Base-by-base conservation (phyloP, 2,113 vertebrate genomes). In the Isichthys henryi region DNA sequence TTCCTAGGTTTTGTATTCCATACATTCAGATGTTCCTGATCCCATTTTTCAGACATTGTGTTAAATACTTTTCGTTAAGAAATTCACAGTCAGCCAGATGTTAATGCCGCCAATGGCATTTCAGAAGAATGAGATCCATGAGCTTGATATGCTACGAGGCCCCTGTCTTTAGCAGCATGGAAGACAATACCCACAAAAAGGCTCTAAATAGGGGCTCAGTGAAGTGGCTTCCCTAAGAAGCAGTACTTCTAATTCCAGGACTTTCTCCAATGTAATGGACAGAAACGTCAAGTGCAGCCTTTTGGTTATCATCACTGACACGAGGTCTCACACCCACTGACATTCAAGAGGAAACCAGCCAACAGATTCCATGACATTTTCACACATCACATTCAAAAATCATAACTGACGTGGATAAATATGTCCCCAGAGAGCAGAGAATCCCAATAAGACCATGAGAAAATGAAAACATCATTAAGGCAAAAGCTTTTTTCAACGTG, bases 231-330 rank as follows among this genome's bases (percentile, higher is more conserved):
- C 77, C 43, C 15, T 45, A 17, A 88, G 82, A 53, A 19, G 23
- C 11, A n/a, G 31, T 39, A 11, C 43, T 23, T 35, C 13, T 5
- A 31, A 87, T 46, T 74, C 45, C 46, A 5, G 45, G n/a, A 86
- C 23, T 46, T 80, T 31, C 17, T 80, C 48, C 66, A 82, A 52
- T 35, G 31, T 31, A 52, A 91, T 95, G 74, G 15, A 50, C 48
- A 84, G 94, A 31, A 91, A 95, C 96, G 95, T 96, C 96, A 96
- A 93, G 92, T 88, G 19, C 94, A 93, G 94, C 92, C 27, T 27
- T 52, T 93, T 96, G 96, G 92, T 95, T 94, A 96, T 96, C 95
- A 96, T 97, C 96, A 96, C 93, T 93, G 93, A 95, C 96, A 97
- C 96, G 92, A 94, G 93, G 88, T 95, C 96, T 96, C 95, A 96